Evolutionary conservation across 2,797 vertebrate genomes (phyloP).

Genomic region (Notolepis coatsorum): DNA sequence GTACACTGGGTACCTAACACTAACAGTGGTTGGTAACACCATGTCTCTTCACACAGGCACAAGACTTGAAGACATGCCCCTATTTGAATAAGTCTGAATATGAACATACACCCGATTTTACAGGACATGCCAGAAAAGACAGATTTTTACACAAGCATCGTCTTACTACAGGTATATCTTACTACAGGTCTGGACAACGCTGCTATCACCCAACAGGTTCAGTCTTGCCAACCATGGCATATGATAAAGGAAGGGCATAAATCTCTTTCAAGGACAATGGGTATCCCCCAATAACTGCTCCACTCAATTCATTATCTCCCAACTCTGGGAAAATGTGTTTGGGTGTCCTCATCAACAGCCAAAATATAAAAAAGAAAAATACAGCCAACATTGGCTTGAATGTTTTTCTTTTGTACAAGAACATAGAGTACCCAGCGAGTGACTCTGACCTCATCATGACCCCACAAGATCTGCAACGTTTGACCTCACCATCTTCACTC

Average conservation of each 20-base stretch:
- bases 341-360: conserved; percentile 16
- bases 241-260: too few species aligned
- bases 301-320: conserved; percentile 32
- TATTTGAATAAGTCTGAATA: conserved; percentile 36
- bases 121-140: background rate
- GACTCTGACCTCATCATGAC: conserved; percentile 6
- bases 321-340: conserved; percentile 22
- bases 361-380: conserved; percentile 36
- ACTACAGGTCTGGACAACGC: background rate
- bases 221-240: conserved; percentile 14
- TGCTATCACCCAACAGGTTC: conserved; percentile 7
- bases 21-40: conserved; percentile 33
- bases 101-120: conserved; percentile 20
- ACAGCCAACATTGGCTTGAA: background rate
- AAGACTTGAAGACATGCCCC: conserved; percentile 1
- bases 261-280: conserved; percentile 32
- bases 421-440: conserved; percentile 21
- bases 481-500: conserved; percentile 53
- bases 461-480: conserved; percentile 26
- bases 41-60: conserved; percentile 36
- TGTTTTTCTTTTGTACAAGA: conserved; percentile 6
- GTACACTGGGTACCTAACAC: too few species aligned
- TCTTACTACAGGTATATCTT: conserved; percentile 1
- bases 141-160: background rate
- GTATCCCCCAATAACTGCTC: conserved; percentile 32